Evolutionary conservation across 2,888 invertebrate genomes (phyloP).

Genomic region (Drosophila mayaguana): DNA sequence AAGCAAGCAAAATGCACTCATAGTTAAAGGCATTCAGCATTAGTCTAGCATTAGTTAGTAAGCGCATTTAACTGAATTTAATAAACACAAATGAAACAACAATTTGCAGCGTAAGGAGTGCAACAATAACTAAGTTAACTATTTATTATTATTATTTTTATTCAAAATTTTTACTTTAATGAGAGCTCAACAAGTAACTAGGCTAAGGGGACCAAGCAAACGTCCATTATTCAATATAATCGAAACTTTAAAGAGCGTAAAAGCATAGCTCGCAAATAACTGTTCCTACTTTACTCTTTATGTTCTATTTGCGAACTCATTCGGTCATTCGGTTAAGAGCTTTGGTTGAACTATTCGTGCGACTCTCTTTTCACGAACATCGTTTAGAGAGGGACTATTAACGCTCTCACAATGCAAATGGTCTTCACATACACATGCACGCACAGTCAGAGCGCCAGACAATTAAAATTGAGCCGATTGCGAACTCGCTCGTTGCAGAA

Average conservation of each 20-base stretch:
- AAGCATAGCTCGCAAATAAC: too few relatives aligned
- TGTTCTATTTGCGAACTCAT: too few relatives aligned
- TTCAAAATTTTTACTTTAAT: background rate
- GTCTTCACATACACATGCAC: too few relatives aligned
- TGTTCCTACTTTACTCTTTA: too few relatives aligned
- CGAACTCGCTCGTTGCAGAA: too few relatives aligned
- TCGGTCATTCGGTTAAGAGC: too few relatives aligned
- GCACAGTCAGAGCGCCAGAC: too few relatives aligned
- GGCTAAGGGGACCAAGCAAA: constrained; percentile 47
- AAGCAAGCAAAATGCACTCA: constrained; percentile 43
- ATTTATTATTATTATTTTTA: constrained; percentile 23
- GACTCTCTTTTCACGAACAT: too few relatives aligned
- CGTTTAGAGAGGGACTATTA: too few relatives aligned
- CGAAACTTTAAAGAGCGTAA: background rate
- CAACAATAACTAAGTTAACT: constrained; percentile 56
- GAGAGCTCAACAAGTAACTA: constrained; percentile 3
- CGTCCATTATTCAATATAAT: constrained; percentile 39
- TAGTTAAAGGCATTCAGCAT: constrained; percentile 71
- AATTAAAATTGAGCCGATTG: too few relatives aligned
- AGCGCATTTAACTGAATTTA: constrained; percentile 70
- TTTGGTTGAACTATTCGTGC: too few relatives aligned
- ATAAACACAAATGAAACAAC: constrained; percentile 32
- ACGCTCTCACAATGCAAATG: too few relatives aligned
- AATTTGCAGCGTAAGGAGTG: constrained; percentile 37
- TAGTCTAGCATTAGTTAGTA: constrained; percentile 44